These are phyloP conservation scores for Athalia circularis DNA, from an alignment of 2,888 invertebrate genomes.

Conservation along the genomic window DNA sequence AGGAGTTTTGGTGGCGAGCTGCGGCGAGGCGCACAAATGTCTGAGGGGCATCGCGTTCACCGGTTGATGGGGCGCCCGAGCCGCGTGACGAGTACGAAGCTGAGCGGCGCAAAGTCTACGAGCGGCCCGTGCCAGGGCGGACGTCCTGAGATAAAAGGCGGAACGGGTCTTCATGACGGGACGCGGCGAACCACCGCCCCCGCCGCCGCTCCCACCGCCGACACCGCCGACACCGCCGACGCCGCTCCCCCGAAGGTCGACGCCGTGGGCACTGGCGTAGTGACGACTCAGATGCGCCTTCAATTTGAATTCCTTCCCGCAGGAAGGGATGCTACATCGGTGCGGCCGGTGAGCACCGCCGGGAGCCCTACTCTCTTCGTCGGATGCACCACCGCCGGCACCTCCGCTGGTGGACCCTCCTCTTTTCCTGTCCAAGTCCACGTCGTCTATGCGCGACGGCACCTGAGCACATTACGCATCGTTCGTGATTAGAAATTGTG, in stretches of 20 bases:
- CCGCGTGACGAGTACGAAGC: slow-evolving; percentile 89
- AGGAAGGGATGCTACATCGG: slow-evolving; percentile 93
- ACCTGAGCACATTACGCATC: slow-evolving; percentile 66
- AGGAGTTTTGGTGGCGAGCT: slow-evolving; percentile 66
- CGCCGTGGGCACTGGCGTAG: slow-evolving; percentile 93
- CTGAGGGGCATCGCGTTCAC: slow-evolving; percentile 69
- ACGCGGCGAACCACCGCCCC: slow-evolving; percentile 80
- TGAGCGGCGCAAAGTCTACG: slow-evolving; percentile 90
- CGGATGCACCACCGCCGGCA: slow-evolving; percentile 71
- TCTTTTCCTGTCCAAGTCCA: slow-evolving; percentile 68
- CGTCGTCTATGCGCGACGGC: slow-evolving; percentile 70
- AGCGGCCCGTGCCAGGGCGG: slow-evolving; percentile 92
- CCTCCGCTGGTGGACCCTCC: slow-evolving; percentile 24
- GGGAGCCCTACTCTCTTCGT: slow-evolving; percentile 75
- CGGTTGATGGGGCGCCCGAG: slow-evolving; percentile 87
- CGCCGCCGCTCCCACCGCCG: slow-evolving; percentile 55
- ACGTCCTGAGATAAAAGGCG: slow-evolving; percentile 95
- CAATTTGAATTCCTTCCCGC: slow-evolving; percentile 96
- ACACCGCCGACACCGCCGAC: slow-evolving; percentile 57
- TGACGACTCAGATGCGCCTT: slow-evolving; percentile 96
- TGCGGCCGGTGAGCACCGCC: slow-evolving; percentile 85
- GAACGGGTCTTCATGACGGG: slow-evolving; percentile 98
- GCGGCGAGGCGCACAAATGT: slow-evolving; percentile 72
- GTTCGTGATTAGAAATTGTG: slow-evolving; percentile 65
- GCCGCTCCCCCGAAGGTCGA: slow-evolving; percentile 69